Percentiles rank a stretch among this genome's conserved stretches.
phyloP scores from a whole-genome alignment of 2,113 vertebrate genomes.

The Osmerus eperlanus region DNA sequence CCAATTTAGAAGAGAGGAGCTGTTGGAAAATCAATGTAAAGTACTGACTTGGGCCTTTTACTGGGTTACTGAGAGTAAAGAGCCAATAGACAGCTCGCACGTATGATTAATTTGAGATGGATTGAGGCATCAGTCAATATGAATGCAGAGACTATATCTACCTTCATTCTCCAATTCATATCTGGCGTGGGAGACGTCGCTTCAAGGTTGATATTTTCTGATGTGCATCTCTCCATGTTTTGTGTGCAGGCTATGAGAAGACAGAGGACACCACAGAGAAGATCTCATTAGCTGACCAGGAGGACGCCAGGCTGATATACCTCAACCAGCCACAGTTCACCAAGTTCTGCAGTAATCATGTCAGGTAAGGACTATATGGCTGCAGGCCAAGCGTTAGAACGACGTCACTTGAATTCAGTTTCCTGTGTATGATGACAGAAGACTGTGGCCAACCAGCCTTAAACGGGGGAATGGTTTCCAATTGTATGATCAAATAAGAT shows the following conservation, averaged over 20 bases:
- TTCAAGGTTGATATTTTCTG: neutral
- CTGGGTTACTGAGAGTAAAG: neutral
- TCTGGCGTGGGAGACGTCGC: neutral
- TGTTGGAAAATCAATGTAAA: neutral
- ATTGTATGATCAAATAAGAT: neutral
- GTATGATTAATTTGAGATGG: no score
- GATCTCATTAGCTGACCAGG: conserved; percentile 2
- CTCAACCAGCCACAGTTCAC: conserved; percentile 12
- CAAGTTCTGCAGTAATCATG: conserved; percentile 9
- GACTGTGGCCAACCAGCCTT: no score
- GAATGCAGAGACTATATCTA: neutral
- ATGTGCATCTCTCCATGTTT: no score
- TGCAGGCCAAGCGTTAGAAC: neutral
- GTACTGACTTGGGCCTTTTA: neutral
- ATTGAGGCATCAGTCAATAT: neutral
- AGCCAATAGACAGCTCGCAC: neutral
- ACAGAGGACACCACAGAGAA: conserved; percentile 7
- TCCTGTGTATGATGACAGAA: neutral
- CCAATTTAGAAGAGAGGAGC: neutral
- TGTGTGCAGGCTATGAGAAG: neutral
- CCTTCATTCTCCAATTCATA: neutral
- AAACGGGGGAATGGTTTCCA: neutral
- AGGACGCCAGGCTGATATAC: conserved; percentile 3
- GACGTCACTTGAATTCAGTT: neutral
- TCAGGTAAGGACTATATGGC: neutral